These are phyloP conservation scores for Psococerastis gibbosa DNA, from an alignment of 2,888 invertebrate species.

Conservation along the genomic window DNA sequence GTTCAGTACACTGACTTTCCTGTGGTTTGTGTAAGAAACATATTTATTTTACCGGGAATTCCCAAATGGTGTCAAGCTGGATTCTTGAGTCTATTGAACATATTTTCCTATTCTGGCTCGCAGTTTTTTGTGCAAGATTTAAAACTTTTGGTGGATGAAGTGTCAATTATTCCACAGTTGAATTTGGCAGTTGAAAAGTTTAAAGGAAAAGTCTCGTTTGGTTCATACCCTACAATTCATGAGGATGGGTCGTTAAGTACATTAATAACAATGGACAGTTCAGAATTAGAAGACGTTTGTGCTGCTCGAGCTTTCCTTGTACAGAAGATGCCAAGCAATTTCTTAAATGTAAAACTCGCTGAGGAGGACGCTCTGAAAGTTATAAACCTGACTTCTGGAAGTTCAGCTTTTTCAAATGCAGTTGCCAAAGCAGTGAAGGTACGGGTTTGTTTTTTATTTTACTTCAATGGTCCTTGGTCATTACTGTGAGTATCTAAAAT, in stretches of 20 bases:
- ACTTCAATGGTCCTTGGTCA: no score
- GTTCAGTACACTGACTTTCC: constrained; percentile 23
- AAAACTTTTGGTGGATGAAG: constrained; percentile 22
- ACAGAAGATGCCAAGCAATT: constrained; percentile 24
- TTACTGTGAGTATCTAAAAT: no score
- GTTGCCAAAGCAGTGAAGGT: constrained; percentile 20
- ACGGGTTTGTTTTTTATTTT: constrained; percentile 9
- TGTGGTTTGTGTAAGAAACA: constrained; percentile 29
- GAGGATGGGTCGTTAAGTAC: constrained; percentile 31
- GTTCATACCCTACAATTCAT: constrained; percentile 33
- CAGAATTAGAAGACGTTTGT: constrained; percentile 22
- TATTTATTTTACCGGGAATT: constrained; percentile 41
- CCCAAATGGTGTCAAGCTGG: constrained; percentile 28
- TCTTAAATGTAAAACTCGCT: constrained; percentile 16
- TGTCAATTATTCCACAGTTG: constrained; percentile 23
- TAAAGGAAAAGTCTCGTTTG: constrained; percentile 30
- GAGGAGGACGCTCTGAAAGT: constrained; percentile 18
- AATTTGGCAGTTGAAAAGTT: constrained; percentile 29
- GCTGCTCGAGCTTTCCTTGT: constrained; percentile 24
- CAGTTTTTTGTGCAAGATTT: constrained; percentile 21
- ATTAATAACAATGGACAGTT: constrained; percentile 31
- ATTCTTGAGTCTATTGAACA: constrained; percentile 8
- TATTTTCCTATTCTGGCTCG: constrained; percentile 15
- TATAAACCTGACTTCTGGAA: constrained; percentile 14
- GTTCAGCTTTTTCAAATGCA: constrained; percentile 14